phyloP scores from a whole-genome alignment of 2,113 vertebrate genomes.

The Tor tambroides region DNA sequence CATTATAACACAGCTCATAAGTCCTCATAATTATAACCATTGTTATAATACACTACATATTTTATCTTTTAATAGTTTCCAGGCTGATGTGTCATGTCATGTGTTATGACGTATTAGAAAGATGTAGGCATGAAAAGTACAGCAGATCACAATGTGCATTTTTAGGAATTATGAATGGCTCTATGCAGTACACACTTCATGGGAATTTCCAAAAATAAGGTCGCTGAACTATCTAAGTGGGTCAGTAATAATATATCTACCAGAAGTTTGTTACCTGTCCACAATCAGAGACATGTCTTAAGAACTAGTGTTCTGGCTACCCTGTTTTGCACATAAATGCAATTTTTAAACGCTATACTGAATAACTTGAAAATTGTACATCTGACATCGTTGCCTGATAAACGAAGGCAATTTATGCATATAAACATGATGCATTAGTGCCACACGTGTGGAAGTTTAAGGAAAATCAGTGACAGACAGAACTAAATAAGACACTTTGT shows the following conservation, averaged over 20 bases:
- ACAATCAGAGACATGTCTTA: background rate
- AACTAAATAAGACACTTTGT: slow-evolving; percentile 24
- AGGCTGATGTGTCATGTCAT: background rate
- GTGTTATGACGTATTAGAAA: background rate
- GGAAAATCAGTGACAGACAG: background rate
- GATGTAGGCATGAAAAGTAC: background rate
- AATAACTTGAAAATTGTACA: background rate
- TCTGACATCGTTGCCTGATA: background rate
- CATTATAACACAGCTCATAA: background rate
- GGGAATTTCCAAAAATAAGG: background rate
- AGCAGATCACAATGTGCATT: background rate
- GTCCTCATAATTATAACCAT: background rate
- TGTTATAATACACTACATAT: background rate
- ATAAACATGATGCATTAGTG: background rate
- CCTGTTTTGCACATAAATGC: background rate
- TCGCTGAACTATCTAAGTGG: background rate
- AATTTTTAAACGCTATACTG: background rate
- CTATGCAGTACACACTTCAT: background rate
- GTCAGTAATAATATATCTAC: background rate
- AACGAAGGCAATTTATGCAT: background rate
- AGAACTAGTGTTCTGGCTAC: background rate
- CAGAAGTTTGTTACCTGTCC: background rate
- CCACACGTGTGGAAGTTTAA: background rate
- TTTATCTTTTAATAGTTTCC: background rate
- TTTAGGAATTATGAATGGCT: background rate